phyloP scores from a whole-genome alignment of 1,140 invertebrate species.

The Dryas iulia region DNA sequence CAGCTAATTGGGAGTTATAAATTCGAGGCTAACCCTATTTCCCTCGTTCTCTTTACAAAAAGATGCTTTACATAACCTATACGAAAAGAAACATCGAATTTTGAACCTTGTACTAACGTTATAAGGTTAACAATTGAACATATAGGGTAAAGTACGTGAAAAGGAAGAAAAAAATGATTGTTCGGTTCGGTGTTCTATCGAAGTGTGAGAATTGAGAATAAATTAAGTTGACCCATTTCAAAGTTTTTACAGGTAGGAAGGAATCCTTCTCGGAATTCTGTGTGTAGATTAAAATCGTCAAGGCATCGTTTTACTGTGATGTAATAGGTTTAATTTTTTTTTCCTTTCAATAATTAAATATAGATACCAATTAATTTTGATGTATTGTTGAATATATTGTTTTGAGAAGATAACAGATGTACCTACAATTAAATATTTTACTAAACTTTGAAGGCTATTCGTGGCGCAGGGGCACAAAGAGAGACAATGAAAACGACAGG shows the following conservation, averaged over 20 bases:
- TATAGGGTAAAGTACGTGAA: background rate
- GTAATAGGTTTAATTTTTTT: background rate
- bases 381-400: background rate
- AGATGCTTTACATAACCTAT: background rate
- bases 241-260: slow-evolving; percentile 44
- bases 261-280: slow-evolving; percentile 20
- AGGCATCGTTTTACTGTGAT: slow-evolving; percentile 5
- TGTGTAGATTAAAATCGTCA: slow-evolving; percentile 19
- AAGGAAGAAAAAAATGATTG: slow-evolving; percentile 49
- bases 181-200: slow-evolving; percentile 47
- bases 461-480: background rate
- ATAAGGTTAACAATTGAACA: background rate
- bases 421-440: background rate
- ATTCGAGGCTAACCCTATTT: slow-evolving; percentile 23
- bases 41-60: background rate
- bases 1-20: slow-evolving; percentile 28
- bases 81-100: background rate
- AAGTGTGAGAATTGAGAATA: slow-evolving; percentile 62
- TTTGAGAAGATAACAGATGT: background rate
- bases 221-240: slow-evolving; percentile 69
- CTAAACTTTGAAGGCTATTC: no score
- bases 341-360: background rate
- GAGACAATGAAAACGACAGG: background rate
- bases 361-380: background rate
- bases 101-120: background rate